A percentile compares a stretch with the other conserved stretches of the same genome.
Evolutionary conservation across 2,888 invertebrate species (phyloP).

Genomic region (Dryadula phaetusa): DNA sequence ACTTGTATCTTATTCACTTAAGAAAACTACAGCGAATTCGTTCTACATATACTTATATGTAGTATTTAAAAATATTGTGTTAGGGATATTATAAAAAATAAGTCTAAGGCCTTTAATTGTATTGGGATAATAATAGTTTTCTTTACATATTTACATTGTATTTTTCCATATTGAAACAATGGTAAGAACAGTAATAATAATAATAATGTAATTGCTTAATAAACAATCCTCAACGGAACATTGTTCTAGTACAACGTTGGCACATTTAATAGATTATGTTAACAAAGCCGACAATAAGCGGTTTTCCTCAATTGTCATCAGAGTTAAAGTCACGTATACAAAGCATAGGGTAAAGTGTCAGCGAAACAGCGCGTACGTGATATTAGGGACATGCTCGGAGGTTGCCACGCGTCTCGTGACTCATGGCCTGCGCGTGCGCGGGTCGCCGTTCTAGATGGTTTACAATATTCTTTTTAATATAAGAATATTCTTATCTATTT

Average conservation of each 20-base stretch:
- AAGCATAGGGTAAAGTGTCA: conserved; percentile 43
- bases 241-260: conserved; percentile 12
- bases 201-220: conserved; percentile 3
- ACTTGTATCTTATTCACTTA: not conserved
- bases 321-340: conserved; percentile 42
- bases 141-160: not conserved
- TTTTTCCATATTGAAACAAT: not conserved
- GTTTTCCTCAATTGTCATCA: conserved; percentile 46
- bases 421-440: conserved; percentile 38
- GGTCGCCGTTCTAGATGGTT: conserved; percentile 22
- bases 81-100: too few relatives aligned
- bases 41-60: too few relatives aligned
- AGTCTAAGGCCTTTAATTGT: too few relatives aligned
- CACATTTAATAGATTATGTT: conserved; percentile 25
- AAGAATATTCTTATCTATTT: not conserved
- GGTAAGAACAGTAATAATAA: not conserved
- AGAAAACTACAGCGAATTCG: not conserved
- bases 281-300: conserved; percentile 32
- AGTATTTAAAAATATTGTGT: too few relatives aligned
- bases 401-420: conserved; percentile 40
- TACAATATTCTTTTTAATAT: conserved; percentile 15
- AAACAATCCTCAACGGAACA: not conserved
- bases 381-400: conserved; percentile 37
- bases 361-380: conserved; percentile 42
- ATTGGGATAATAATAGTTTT: not conserved